Evolutionary conservation across 2,888 invertebrate genomes (phyloP), one percentile per base, ranked within the genome.

Genomic region (Pyrocoelia pectoralis): DNA sequence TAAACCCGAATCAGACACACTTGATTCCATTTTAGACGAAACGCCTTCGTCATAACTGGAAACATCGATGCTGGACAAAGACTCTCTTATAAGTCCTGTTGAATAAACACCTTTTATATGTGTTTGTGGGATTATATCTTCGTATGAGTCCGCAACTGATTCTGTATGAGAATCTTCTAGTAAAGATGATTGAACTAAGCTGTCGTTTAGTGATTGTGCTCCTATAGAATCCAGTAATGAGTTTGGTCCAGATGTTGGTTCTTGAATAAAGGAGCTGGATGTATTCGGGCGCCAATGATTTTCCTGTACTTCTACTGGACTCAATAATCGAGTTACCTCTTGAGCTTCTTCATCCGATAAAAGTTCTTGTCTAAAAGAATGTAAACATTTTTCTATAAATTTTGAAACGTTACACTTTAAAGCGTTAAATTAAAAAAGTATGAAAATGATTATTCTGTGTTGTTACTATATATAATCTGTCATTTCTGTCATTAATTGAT

Each of bases 321-420:
- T 63, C 74, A 95, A 80, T 79, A 95, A 86, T 77, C 91, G 88
- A 71, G 91, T 91, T 71, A 94, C 93, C 85, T 95, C 94, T 81
- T 93, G 92, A 71, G 94, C 94, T 82, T 94, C 94, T 83, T 94
- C 94, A 80, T 95, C 94, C 65, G 93, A 93, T 77, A 93, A 85
- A 77, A 93, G 83, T 82, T 92, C 92, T 86, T 91, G 90, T 81
- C 92, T 92, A 83, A 67, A 79, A n/a, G n/a, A n/a, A n/a, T n/a
- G n/a, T n/a, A n/a, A n/a, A n/a, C n/a, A n/a, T n/a, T n/a, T n/a
- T n/a, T n/a, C n/a, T n/a, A n/a, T n/a, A n/a, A n/a, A n/a, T n/a
- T n/a, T n/a, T n/a, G n/a, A n/a, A 73, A 46, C 33, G n/a, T 33
- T 33, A 33, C 24, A 24, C 24, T 24, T 6, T 24, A 24, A 24